Conservation (phyloP, 2,888 invertebrate species). For the Yponomeuta evonymella region DNA sequence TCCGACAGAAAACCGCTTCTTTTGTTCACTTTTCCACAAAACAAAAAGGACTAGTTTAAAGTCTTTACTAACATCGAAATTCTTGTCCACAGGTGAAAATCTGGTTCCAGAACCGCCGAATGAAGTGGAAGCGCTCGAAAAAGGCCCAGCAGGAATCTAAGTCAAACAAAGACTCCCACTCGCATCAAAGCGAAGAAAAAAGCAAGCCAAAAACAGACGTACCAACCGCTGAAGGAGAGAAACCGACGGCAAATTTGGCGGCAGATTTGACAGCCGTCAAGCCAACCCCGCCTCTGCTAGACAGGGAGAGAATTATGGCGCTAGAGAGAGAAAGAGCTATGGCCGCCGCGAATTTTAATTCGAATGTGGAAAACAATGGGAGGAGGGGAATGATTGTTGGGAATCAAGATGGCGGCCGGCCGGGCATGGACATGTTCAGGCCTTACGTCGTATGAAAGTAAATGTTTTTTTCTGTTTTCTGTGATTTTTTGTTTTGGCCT, state of each 20-base stretch:
- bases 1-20: too few relatives aligned
- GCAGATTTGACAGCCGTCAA: conserved; percentile 70
- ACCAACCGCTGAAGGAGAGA: conserved; percentile 48
- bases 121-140: conserved; percentile 99
- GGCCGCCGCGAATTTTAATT: conserved; percentile 71
- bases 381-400: conserved; percentile 63
- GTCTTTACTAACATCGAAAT: conserved; percentile 15
- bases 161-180: conserved; percentile 53
- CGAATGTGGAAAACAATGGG: conserved; percentile 63
- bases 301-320: conserved; percentile 69
- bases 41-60: neutral
- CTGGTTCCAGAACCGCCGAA: conserved; percentile 98
- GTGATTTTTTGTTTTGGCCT: conserved; percentile 21
- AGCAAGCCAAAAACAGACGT: conserved; percentile 40
- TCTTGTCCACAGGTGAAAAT: conserved; percentile 88
- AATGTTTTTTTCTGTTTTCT: conserved; percentile 44
- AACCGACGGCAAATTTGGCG: conserved; percentile 40
- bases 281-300: conserved; percentile 53
- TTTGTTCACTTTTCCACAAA: neutral
- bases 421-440: conserved; percentile 68
- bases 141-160: conserved; percentile 94
- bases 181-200: conserved; percentile 54
- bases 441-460: conserved; percentile 73
- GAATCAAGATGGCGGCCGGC: conserved; percentile 64
- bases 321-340: conserved; percentile 65